A percentile compares a stretch with the other conserved stretches of the same genome.
Evolutionary conservation across 1,140 invertebrate species (phyloP).

Genomic region (Drosophila fuyamai): DNA sequence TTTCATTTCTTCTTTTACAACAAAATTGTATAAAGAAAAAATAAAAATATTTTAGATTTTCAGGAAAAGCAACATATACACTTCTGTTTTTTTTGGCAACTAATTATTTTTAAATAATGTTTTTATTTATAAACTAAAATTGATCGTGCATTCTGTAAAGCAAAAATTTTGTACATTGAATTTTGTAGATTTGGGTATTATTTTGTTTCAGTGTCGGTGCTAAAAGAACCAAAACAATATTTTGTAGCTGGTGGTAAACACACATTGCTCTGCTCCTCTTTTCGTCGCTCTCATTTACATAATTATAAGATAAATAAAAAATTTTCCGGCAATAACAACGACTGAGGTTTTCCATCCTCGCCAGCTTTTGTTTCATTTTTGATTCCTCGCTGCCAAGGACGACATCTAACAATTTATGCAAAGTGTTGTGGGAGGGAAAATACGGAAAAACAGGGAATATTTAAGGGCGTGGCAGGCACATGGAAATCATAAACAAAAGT

Average conservation of each 20-base stretch:
- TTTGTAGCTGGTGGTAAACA: conserved; percentile 1
- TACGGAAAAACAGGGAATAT: conserved; percentile 15
- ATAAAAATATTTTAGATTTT: no score
- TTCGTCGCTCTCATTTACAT: conserved; percentile 57
- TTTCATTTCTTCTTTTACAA: background rate
- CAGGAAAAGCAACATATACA: no score
- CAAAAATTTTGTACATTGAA: background rate
- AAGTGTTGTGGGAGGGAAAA: conserved; percentile 32
- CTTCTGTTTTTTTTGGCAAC: no score
- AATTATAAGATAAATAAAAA: conserved; percentile 82
- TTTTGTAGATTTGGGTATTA: no score
- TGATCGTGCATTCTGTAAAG: no score
- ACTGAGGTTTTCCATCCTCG: conserved; percentile 12
- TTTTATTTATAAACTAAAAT: no score
- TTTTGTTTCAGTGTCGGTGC: no score
- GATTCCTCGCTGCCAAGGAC: conserved; percentile 62
- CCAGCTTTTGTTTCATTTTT: conserved; percentile 68
- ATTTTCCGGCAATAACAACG: conserved; percentile 71
- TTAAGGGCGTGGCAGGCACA: conserved; percentile 53
- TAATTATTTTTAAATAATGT: no score
- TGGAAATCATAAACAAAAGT: conserved; percentile 67
- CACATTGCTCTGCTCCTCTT: conserved; percentile 3
- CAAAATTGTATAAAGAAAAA: background rate
- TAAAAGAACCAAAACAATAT: conserved; percentile 64
- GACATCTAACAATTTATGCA: conserved; percentile 57